Conservation (phyloP, 2,888 invertebrate genomes). For the Ellobium chinense region DNA sequence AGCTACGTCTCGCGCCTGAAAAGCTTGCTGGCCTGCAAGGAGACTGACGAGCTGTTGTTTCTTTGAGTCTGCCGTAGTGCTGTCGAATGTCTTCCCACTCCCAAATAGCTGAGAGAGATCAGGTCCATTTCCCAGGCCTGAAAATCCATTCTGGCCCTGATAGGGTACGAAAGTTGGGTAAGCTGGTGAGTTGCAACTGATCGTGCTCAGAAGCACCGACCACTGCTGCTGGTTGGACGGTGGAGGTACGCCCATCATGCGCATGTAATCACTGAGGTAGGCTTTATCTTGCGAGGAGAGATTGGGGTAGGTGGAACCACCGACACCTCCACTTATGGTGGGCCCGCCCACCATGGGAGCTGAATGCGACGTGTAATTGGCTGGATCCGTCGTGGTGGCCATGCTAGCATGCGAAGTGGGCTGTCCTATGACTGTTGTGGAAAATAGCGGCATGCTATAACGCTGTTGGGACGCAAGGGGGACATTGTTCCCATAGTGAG, state of each 20-base stretch:
- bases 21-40: not conserved
- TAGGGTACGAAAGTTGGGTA: not conserved
- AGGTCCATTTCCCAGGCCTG: slow-evolving; percentile 6
- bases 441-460: slow-evolving; percentile 7
- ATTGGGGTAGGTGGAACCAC: slow-evolving; percentile 46
- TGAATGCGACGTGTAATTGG: slow-evolving; percentile 21
- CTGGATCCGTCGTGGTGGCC: slow-evolving; percentile 1
- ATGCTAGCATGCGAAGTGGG: slow-evolving; percentile 7
- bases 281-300: slow-evolving; percentile 52
- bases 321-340: not conserved
- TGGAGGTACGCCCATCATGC: slow-evolving; percentile 63
- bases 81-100: slow-evolving; percentile 13
- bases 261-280: slow-evolving; percentile 63
- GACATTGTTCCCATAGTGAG: not conserved
- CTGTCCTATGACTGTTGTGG: slow-evolving; percentile 16
- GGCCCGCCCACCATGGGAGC: slow-evolving; percentile 22
- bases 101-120: slow-evolving; percentile 32
- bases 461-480: not conserved
- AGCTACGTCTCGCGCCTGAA: not conserved
- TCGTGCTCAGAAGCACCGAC: slow-evolving; percentile 61
- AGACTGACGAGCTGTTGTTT: not conserved
- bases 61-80: not conserved
- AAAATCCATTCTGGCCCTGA: not conserved
- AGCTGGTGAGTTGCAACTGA: slow-evolving; percentile 44
- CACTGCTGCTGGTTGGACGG: slow-evolving; percentile 63